These are phyloP conservation scores for Charina bottae DNA, from an alignment of 2,113 vertebrate species.

Conservation along the genomic window DNA sequence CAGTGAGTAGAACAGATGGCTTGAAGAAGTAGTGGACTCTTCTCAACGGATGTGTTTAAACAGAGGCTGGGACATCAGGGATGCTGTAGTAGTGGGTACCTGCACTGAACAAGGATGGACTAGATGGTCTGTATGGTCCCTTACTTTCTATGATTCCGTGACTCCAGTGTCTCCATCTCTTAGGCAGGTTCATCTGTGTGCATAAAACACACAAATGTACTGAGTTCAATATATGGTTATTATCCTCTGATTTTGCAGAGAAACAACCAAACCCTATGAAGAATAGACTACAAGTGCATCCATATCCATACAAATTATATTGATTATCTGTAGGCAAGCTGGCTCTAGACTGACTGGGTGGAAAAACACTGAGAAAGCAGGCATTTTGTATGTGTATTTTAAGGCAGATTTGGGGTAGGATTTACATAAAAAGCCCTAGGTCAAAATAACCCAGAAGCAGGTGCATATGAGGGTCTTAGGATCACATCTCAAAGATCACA, in stretches of 20 bases:
- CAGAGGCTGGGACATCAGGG: neutral
- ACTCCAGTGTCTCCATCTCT: neutral
- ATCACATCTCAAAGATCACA: constrained; percentile 20
- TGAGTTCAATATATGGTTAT: neutral
- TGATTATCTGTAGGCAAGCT: neutral
- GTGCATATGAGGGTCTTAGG: constrained; percentile 16
- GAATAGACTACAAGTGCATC: neutral
- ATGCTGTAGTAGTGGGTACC: neutral
- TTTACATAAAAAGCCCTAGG: neutral
- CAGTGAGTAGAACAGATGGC: neutral
- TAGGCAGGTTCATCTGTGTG: neutral
- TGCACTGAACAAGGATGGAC: neutral
- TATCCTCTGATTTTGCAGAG: neutral
- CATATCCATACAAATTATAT: neutral
- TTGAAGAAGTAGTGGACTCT: neutral
- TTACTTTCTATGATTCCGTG: neutral
- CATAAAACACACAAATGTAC: too few relatives aligned
- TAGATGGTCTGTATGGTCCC: neutral
- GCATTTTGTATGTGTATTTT: constrained; percentile 43
- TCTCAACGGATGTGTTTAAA: neutral
- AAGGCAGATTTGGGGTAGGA: neutral
- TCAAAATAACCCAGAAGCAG: constrained; percentile 17
- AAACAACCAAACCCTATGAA: neutral
- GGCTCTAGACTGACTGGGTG: neutral
- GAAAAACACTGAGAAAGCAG: constrained; percentile 19